Evolutionary conservation across 1,140 invertebrate genomes (phyloP).

Genomic region (Drosophila elegans): DNA sequence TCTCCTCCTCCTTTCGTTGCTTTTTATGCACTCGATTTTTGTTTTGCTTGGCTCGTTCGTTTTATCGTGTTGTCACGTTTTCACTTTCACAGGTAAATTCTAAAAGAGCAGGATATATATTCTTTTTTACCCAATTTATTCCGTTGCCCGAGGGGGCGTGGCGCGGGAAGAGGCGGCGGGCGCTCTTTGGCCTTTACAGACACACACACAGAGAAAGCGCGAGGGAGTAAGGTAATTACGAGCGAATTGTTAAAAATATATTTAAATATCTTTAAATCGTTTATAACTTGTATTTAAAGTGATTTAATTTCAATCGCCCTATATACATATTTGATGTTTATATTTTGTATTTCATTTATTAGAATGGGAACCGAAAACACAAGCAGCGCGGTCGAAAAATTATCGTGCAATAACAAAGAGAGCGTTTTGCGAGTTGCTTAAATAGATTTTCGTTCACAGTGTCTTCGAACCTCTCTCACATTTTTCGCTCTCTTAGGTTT

Average conservation of each 20-base stretch:
- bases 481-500: slow-evolving; percentile 1
- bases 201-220: slow-evolving; percentile 11
- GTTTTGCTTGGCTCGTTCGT: slow-evolving; percentile 79
- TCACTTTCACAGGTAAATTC: slow-evolving; percentile 80
- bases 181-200: slow-evolving; percentile 46
- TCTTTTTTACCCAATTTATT: slow-evolving; percentile 48
- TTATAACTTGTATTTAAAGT: slow-evolving; percentile 1
- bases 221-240: slow-evolving; percentile 12
- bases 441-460: slow-evolving; percentile 8
- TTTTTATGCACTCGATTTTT: slow-evolving; percentile 65
- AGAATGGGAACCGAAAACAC: slow-evolving; percentile 10
- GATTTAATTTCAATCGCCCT: slow-evolving; percentile 10
- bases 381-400: slow-evolving; percentile 12
- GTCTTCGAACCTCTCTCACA: slow-evolving; percentile 3
- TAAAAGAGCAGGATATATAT: slow-evolving; percentile 42
- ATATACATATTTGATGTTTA: slow-evolving; percentile 19
- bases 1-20: slow-evolving; percentile 21
- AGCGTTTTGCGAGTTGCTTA: not conserved
- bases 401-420: slow-evolving; percentile 5
- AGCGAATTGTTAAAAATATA: slow-evolving; percentile 41
- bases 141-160: slow-evolving; percentile 16
- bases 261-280: not conserved
- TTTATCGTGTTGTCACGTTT: slow-evolving; percentile 62
- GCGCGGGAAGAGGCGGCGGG: not conserved
- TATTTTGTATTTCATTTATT: not conserved